Base-by-base conservation (phyloP, 2,797 vertebrate species). In the Hoplostethus mediterraneus region DNA sequence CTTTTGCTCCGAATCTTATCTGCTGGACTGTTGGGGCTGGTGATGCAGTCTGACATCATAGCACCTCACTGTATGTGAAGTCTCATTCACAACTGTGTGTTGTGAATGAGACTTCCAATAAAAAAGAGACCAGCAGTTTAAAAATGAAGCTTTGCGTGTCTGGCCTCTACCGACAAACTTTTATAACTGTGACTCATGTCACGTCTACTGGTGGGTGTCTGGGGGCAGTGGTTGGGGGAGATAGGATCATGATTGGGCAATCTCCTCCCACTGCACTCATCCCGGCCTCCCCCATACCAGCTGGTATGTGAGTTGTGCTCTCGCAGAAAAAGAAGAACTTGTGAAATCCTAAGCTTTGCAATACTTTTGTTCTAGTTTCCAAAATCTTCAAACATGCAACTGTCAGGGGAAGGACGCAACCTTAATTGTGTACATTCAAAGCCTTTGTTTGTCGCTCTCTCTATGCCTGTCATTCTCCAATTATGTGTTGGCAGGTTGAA, bases 211-310 rank as follows among this genome's bases (percentile, higher is more conserved):
- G 60, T 68, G 71, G 21, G 21, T 21, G 21, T 21, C 21, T 21
- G 21, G 1, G 21, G 21, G 21, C 21, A 28, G 78, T 75, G 28
- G n/a, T 66, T 57, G 48, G 44, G 2, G 38, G 36, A 59, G 51
- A 64, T 30, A 63, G 17, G 36, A 44, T 65, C 16, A 1, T 49
- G 74, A 63, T 89, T 91, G 79, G 60, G 85, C 64, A 93, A 90
- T 69, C 69, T 67, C 13, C 73, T 79, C 56, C 65, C 13, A 58
- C 60, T 21, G 2, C 67, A 76, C 38, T 63, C 45, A n/a, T 70
- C 67, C 10, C 40, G 14, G 49, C 76, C 42, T 33, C 83, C 82
- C 72, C 56, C 51, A 5, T 81, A 73, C 51, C 64, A 75, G 67
- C 67, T 85, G 73, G 10, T 69, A 61, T 80, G 81, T 82, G 73